Conservation (phyloP, 2,113 vertebrate genomes). For the Menidia beryllina region DNA sequence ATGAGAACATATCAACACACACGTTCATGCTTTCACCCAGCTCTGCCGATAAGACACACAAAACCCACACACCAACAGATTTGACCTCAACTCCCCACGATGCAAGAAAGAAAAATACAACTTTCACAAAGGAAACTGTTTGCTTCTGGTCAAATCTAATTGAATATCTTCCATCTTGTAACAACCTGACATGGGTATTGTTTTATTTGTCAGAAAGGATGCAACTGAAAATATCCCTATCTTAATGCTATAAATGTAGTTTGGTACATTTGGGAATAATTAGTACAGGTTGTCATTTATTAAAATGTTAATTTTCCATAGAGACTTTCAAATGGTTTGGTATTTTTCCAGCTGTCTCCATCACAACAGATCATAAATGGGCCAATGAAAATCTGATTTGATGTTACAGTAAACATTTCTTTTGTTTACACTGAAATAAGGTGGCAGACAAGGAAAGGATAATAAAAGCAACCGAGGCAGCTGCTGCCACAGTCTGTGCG, state of each 20-base stretch:
- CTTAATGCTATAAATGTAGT: not conserved
- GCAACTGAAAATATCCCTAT: no score
- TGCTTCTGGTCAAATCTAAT: no score
- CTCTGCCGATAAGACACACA: constrained; percentile 6
- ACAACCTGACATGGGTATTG: no score
- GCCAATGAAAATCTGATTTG: not conserved
- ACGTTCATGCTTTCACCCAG: constrained; percentile 8
- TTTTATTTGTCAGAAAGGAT: no score
- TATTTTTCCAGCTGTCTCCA: not conserved
- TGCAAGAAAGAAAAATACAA: no score
- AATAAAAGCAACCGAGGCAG: constrained; percentile 13
- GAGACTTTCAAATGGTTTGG: not conserved
- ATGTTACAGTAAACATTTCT: not conserved
- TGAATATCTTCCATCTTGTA: no score
- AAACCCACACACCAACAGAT: constrained; percentile 5
- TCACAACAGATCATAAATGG: not conserved
- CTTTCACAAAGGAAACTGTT: no score
- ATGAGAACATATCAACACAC: constrained; percentile 9
- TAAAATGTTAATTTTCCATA: no score
- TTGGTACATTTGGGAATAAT: not conserved
- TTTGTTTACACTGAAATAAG: constrained; percentile 19
- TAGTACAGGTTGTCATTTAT: no score
- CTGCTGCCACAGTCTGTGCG: not conserved
- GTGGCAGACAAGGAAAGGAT: constrained; percentile 8
- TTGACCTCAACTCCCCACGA: not conserved